phyloP scores from a whole-genome alignment of 2,888 invertebrate species.

The Malthinus flaveolus region DNA sequence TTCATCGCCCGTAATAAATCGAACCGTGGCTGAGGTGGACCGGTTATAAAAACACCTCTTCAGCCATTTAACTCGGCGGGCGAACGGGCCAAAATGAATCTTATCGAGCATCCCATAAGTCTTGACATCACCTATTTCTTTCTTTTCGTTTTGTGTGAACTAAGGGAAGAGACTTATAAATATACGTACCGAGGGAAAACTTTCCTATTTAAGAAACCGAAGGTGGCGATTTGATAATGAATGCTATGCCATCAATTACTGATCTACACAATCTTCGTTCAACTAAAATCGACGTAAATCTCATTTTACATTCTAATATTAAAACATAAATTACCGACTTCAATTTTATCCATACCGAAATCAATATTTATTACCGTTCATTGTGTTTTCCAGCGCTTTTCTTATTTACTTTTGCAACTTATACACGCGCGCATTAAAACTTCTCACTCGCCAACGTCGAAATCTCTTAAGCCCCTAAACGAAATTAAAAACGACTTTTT shows the following conservation, averaged over 20 bases:
- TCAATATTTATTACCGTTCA: too few relatives aligned
- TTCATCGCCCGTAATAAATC: conserved; percentile 48
- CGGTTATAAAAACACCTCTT: conserved; percentile 52
- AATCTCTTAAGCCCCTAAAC: background rate
- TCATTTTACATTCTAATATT: conserved; percentile 5
- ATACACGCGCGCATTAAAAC: background rate
- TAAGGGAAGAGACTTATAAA: conserved; percentile 54
- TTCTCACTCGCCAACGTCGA: background rate
- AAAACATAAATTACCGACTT: conserved; percentile 1
- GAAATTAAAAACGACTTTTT: background rate
- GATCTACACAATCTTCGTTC: conserved; percentile 23
- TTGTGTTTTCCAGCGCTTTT: too few relatives aligned
- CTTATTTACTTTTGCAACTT: too few relatives aligned
- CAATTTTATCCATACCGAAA: background rate
- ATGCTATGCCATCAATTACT: conserved; percentile 40
- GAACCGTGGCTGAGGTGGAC: conserved; percentile 47
- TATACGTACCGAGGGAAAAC: conserved; percentile 56
- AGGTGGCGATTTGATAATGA: conserved; percentile 42
- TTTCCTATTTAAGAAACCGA: conserved; percentile 55
- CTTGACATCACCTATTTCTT: conserved; percentile 59
- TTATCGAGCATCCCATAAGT: conserved; percentile 59
- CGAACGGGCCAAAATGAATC: conserved; percentile 55
- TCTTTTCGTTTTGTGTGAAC: conserved; percentile 52
- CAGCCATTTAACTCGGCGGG: conserved; percentile 51
- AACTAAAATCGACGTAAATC: conserved; percentile 7